phyloP scores from a whole-genome alignment of 2,113 vertebrate species.

The Oreochromis spilurus region DNA sequence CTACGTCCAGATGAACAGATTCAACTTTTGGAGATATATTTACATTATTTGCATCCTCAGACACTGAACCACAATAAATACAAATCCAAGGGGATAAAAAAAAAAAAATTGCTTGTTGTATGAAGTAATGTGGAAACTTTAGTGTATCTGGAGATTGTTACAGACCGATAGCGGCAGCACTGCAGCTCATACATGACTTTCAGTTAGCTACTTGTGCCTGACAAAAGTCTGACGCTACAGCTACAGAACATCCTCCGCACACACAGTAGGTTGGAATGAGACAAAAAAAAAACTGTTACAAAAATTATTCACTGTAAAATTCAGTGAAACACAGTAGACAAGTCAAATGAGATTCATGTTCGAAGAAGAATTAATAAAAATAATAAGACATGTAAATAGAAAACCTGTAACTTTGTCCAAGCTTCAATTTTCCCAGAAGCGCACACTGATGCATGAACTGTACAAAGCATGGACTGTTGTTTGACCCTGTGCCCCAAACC shows the following conservation, averaged over 20 bases:
- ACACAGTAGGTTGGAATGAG: neutral
- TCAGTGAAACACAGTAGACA: neutral
- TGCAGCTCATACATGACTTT: neutral
- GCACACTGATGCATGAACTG: neutral
- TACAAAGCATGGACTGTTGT: neutral
- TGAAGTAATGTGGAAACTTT: neutral
- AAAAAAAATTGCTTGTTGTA: neutral
- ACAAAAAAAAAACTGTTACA: neutral
- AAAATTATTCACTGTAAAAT: neutral
- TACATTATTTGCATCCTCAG: too few species aligned
- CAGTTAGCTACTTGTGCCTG: neutral
- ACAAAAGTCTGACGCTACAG: neutral
- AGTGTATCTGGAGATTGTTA: neutral
- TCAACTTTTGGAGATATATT: too few species aligned
- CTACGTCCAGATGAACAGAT: too few species aligned
- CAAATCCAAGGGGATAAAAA: neutral
- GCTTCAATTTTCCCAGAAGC: rapidly evolving
- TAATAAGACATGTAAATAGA: neutral
- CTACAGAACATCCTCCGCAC: neutral
- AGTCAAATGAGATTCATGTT: neutral
- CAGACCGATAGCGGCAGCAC: neutral
- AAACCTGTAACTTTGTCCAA: neutral
- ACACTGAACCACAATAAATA: neutral
- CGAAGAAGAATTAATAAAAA: neutral
- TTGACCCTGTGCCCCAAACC: neutral